phyloP scores from a whole-genome alignment of 2,888 invertebrate species.

The Eilema griseolum region DNA sequence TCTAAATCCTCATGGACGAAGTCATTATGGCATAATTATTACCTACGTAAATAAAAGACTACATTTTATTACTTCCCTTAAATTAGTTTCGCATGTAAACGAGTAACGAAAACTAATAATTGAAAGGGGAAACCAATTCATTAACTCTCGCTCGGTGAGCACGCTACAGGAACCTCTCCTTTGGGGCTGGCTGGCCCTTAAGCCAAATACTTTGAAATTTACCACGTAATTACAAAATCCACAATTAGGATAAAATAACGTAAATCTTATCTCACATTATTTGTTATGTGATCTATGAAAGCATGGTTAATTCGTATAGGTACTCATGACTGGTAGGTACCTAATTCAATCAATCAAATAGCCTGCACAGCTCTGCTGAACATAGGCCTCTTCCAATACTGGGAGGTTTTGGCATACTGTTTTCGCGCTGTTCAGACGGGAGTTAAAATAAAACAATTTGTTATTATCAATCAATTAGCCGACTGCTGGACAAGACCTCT shows the following conservation, averaged over 20 bases:
- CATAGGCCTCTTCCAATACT: too few relatives aligned
- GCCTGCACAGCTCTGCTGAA: too few relatives aligned
- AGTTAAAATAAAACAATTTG: too few relatives aligned
- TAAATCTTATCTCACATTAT: background rate
- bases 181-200: constrained; percentile 23
- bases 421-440: too few relatives aligned
- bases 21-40: background rate
- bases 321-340: too few relatives aligned
- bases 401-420: too few relatives aligned
- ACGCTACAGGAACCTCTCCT: constrained; percentile 36
- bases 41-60: constrained; percentile 38
- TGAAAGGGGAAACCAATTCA: constrained; percentile 59
- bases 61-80: constrained; percentile 44
- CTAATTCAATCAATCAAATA: too few relatives aligned
- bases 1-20: background rate
- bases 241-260: constrained; percentile 15
- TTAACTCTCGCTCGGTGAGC: constrained; percentile 50
- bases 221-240: constrained; percentile 26
- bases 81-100: constrained; percentile 44
- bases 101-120: constrained; percentile 58
- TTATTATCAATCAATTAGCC: too few relatives aligned
- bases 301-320: too few relatives aligned
- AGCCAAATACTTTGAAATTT: constrained; percentile 33
- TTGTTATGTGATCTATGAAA: background rate
- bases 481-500: too few relatives aligned